Base-by-base conservation (phyloP, 1,140 invertebrate genomes). In the Pantala flavescens region DNA sequence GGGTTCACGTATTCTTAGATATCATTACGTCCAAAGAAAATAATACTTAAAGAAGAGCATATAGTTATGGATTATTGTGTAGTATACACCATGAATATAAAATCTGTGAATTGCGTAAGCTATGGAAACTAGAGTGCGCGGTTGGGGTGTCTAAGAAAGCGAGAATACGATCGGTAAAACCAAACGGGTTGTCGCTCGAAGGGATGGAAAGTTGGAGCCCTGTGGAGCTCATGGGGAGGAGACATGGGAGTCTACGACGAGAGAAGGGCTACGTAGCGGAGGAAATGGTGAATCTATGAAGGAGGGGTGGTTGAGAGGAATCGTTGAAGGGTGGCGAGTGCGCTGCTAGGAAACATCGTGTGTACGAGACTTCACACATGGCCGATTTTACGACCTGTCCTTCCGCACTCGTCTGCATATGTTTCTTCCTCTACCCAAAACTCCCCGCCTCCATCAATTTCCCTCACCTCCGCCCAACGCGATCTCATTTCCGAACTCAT, bases 301-400 rank as follows among this genome's bases (percentile, higher is more conserved):
- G 49, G 49, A 14, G 5, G 49, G 49, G 49, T 3, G 49, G 49
- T 3, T 3, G 49, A 14, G 49, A 63, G 49, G 49, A 63, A 63
- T 63, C 49, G 49, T 3, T 21, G 49, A 21, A 63, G 49, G 49
- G 49, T 63, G 49, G 49, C 49, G n/a, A 63, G 14, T 16, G 49
- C 16, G 49, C n/a, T 3, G 49, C 16, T 19, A 63, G 49, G 49
- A 63, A 63, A 63, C 49, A 63, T 63, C 49, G 49, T 63, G 49
- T 63, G 49, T 63, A 63, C 49, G 49, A 63, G 49, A 63, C 49
- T 63, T 63, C 49, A 63, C 49, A 63, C 49, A 63, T 63, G 49
- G 49, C 49, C 49, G 49, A 63, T 63, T 63, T 63, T 63, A 63
- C 49, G 49, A 63, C 49, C 49, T 63, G 49, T 63, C 49, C 49